Conservation (phyloP, 2,113 vertebrate genomes). For the Coptodon rendalli region DNA sequence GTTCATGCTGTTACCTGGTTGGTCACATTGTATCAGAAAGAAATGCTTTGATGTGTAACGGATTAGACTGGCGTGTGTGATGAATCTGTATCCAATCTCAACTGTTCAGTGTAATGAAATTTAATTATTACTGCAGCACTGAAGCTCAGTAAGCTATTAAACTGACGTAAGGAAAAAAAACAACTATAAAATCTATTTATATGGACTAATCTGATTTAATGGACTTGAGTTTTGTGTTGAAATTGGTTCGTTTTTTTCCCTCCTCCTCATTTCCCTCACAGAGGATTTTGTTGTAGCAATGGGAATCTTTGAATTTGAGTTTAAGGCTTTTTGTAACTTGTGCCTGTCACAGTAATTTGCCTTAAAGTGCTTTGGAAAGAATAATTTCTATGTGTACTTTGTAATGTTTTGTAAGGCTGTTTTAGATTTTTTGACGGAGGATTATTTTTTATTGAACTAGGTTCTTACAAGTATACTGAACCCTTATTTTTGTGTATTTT, state of each 20-base stretch:
- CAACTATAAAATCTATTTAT: slow-evolving; percentile 42
- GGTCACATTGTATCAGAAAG: slow-evolving; percentile 22
- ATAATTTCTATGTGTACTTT: slow-evolving; percentile 67
- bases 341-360: slow-evolving; percentile 70
- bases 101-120: slow-evolving; percentile 27
- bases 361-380: slow-evolving; percentile 65
- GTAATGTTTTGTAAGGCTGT: slow-evolving; percentile 74
- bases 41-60: slow-evolving; percentile 43
- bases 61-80: slow-evolving; percentile 32
- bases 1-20: slow-evolving; percentile 13
- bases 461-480: slow-evolving; percentile 72
- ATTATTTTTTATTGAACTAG: slow-evolving; percentile 74
- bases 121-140: not conserved
- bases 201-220: slow-evolving; percentile 32
- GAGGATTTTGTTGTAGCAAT: slow-evolving; percentile 47
- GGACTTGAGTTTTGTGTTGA: slow-evolving; percentile 33
- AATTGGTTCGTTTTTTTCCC: not conserved
- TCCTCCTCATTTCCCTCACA: not conserved
- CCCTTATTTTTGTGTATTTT: slow-evolving; percentile 75
- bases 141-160: not conserved
- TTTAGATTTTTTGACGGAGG: slow-evolving; percentile 68
- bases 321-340: slow-evolving; percentile 64
- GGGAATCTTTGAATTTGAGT: slow-evolving; percentile 31
- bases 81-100: slow-evolving; percentile 26
- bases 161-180: slow-evolving; percentile 7